These are phyloP conservation scores for Adelges cooleyi DNA, from an alignment of 1,140 invertebrate genomes.

Conservation along the genomic window DNA sequence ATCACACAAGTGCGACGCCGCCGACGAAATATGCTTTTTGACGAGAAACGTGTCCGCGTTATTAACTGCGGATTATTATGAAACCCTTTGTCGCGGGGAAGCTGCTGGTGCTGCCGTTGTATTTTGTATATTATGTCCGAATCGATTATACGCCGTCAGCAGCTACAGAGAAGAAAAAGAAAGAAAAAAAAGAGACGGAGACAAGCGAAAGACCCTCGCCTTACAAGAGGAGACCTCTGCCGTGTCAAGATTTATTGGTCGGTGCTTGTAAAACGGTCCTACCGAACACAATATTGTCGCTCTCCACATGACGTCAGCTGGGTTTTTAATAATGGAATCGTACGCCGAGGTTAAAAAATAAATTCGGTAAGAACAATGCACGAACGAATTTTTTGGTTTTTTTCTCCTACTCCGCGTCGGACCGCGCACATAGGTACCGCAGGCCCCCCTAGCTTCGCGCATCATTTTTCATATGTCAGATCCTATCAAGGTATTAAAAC, in stretches of 20 bases:
- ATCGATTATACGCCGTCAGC: slow-evolving; percentile 19
- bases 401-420: neutral
- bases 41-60: too few species aligned
- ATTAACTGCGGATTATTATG: too few species aligned
- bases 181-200: neutral
- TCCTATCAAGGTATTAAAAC: slow-evolving; percentile 25
- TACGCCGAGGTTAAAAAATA: slow-evolving; percentile 4
- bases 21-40: too few species aligned
- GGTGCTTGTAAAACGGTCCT: slow-evolving; percentile 20
- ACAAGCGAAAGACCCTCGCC: neutral
- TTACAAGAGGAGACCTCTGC: too few species aligned
- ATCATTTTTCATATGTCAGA: slow-evolving; percentile 26
- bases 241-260: slow-evolving; percentile 26
- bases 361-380: slow-evolving; percentile 25
- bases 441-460: neutral
- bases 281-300: slow-evolving; percentile 25
- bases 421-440: neutral
- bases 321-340: slow-evolving; percentile 20
- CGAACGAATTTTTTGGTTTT: slow-evolving; percentile 10
- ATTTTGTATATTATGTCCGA: neutral
- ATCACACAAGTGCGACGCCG: too few species aligned
- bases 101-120: too few species aligned
- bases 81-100: too few species aligned
- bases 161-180: neutral
- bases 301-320: slow-evolving; percentile 23